Percentiles rank a stretch among this genome's conserved stretches.
phyloP scores from a whole-genome alignment of 1,140 invertebrate genomes.

The Calephelis nemesis region DNA sequence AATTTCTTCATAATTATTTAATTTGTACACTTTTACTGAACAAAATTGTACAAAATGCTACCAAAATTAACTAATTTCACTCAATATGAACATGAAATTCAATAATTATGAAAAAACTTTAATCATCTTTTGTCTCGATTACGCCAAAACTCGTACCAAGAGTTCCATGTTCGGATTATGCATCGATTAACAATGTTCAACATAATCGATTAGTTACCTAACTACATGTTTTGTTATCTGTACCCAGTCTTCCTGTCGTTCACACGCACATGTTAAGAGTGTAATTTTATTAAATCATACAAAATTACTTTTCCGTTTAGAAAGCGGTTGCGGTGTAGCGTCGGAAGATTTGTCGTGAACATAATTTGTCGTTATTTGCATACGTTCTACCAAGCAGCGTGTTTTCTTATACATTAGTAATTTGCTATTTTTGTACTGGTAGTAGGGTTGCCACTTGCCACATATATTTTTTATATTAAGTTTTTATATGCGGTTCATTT shows the following conservation, averaged over 20 bases:
- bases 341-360: conserved; percentile 11
- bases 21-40: no score
- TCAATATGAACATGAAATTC: no score
- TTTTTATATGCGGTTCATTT: no score
- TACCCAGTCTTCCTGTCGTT: conserved; percentile 7
- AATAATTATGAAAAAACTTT: no score
- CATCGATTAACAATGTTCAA: not conserved
- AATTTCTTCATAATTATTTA: no score
- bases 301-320: conserved; percentile 19
- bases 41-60: no score
- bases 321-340: not conserved
- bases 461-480: no score
- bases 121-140: no score
- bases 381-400: conserved; percentile 3
- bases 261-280: conserved; percentile 3
- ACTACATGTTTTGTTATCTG: conserved; percentile 3
- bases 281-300: conserved; percentile 18
- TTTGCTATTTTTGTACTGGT: conserved; percentile 12
- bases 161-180: conserved; percentile 4
- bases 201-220: conserved; percentile 16
- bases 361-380: conserved; percentile 17
- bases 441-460: not conserved
- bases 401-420: conserved; percentile 12
- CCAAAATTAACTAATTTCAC: no score
- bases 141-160: not conserved